Evolutionary conservation across 1,140 invertebrate genomes (phyloP).

Genomic region (Hetaerina americana): DNA sequence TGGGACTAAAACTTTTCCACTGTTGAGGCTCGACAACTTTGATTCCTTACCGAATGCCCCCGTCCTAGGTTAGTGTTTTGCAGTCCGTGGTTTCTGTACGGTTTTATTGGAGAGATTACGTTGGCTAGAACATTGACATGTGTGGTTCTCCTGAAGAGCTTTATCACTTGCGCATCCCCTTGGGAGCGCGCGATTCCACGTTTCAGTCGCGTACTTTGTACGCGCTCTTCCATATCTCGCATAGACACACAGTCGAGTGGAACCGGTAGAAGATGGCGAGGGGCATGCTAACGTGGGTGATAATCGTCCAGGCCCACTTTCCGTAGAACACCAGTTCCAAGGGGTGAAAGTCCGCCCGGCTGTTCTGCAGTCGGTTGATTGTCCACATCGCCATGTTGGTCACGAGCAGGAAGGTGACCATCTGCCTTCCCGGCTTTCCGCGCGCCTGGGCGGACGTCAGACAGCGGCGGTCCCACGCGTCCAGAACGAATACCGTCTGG

Average conservation of each 20-base stretch:
- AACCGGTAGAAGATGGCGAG: slow-evolving; percentile 76
- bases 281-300: slow-evolving; percentile 72
- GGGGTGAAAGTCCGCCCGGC: slow-evolving; percentile 62
- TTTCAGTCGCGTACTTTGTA: slow-evolving; percentile 30
- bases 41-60: too few relatives aligned
- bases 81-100: too few relatives aligned
- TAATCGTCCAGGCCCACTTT: slow-evolving; percentile 75
- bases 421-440: slow-evolving; percentile 64
- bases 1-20: too few relatives aligned
- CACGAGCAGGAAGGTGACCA: slow-evolving; percentile 70
- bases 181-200: slow-evolving; percentile 9
- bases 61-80: too few relatives aligned
- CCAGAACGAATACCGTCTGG: slow-evolving; percentile 70
- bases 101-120: too few relatives aligned
- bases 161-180: too few relatives aligned
- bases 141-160: too few relatives aligned
- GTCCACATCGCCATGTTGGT: slow-evolving; percentile 80
- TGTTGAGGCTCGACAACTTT: too few relatives aligned
- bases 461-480: slow-evolving; percentile 60
- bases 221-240: slow-evolving; percentile 64
- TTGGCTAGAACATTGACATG: too few relatives aligned
- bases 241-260: slow-evolving; percentile 65
- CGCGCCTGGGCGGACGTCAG: slow-evolving; percentile 41
- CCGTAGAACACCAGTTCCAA: slow-evolving; percentile 67
- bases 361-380: slow-evolving; percentile 71